phyloP scores from a whole-genome alignment of 2,797 vertebrate genomes.

The Alexandromys oeconomus region DNA sequence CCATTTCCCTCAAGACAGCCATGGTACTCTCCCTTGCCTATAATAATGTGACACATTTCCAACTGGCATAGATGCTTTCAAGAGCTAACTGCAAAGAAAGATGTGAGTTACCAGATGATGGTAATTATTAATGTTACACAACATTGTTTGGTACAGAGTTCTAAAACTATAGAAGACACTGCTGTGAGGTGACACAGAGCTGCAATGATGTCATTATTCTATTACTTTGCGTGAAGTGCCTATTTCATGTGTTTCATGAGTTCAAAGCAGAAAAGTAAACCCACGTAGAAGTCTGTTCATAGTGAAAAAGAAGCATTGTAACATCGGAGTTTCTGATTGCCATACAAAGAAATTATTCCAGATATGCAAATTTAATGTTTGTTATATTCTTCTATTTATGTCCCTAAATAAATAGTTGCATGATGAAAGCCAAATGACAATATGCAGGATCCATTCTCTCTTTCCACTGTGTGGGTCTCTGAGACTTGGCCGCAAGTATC shows the following conservation, averaged over 20 bases:
- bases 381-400: neutral
- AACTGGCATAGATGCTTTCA: constrained; percentile 45
- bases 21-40: neutral
- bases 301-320: constrained; percentile 55
- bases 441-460: neutral
- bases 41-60: neutral
- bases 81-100: constrained; percentile 67
- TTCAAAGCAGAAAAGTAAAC: constrained; percentile 45
- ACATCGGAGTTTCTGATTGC: neutral
- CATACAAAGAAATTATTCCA: constrained; percentile 43
- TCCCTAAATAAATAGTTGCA: neutral
- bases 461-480: neutral
- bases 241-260: constrained; percentile 63
- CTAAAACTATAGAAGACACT: constrained; percentile 66
- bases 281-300: constrained; percentile 50
- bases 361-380: neutral
- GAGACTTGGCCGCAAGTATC: neutral
- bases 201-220: constrained; percentile 71
- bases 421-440: neutral
- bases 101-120: constrained; percentile 71
- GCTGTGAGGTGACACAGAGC: constrained; percentile 68
- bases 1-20: neutral
- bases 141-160: constrained; percentile 67
- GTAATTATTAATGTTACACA: constrained; percentile 69
- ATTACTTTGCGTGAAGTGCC: constrained; percentile 70